These are phyloP conservation scores for Morpho achilles DNA, from an alignment of 2,888 invertebrate species.

Conservation along the genomic window DNA sequence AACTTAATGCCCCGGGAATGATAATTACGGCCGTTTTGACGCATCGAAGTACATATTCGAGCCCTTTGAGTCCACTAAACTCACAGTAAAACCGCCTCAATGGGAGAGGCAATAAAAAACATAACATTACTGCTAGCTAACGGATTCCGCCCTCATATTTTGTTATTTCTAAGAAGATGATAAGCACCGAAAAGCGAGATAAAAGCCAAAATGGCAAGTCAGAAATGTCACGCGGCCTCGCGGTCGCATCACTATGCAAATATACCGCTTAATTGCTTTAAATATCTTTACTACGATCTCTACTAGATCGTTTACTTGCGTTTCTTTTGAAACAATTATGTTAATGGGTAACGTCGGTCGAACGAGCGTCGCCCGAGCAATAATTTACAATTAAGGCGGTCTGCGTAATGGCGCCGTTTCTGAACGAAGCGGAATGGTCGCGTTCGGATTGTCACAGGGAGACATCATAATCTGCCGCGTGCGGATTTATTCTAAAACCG, in stretches of 20 bases:
- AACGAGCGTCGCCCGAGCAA: slow-evolving; percentile 41
- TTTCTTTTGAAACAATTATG: slow-evolving; percentile 74
- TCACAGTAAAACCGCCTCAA: slow-evolving; percentile 42
- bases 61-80: slow-evolving; percentile 36
- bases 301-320: slow-evolving; percentile 56
- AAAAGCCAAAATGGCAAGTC: slow-evolving; percentile 56
- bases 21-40: slow-evolving; percentile 55
- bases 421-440: slow-evolving; percentile 30
- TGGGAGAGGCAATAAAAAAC: slow-evolving; percentile 45
- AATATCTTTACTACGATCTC: slow-evolving; percentile 67
- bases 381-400: slow-evolving; percentile 66
- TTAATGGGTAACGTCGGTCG: slow-evolving; percentile 50
- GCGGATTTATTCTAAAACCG: slow-evolving; percentile 52
- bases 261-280: slow-evolving; percentile 57
- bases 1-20: slow-evolving; percentile 52
- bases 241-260: slow-evolving; percentile 64
- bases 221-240: slow-evolving; percentile 49
- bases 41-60: slow-evolving; percentile 49
- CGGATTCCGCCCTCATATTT: slow-evolving; percentile 42
- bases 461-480: slow-evolving; percentile 65
- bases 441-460: slow-evolving; percentile 36
- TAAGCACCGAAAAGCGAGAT: slow-evolving; percentile 45
- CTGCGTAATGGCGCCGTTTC: slow-evolving; percentile 44
- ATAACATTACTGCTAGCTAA: slow-evolving; percentile 48
- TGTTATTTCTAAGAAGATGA: slow-evolving; percentile 49